Conservation (phyloP, 2,113 vertebrate genomes). For the Hypocryptadius cinnamomeus region DNA sequence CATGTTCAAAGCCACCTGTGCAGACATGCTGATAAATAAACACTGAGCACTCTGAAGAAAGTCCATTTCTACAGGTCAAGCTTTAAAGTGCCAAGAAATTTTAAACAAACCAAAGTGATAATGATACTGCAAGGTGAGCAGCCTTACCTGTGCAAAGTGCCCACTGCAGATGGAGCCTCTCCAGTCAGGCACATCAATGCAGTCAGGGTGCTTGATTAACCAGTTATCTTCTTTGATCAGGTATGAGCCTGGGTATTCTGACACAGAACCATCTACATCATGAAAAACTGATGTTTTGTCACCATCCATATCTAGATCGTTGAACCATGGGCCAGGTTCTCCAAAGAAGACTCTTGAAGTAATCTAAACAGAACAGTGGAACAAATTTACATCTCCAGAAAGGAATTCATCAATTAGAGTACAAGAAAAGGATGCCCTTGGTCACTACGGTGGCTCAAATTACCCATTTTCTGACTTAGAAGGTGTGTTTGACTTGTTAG, state of each 20-base stretch:
- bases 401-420: not conserved
- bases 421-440: not conserved
- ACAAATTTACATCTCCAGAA: not conserved
- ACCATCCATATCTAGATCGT: conserved; percentile 90
- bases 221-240: conserved; percentile 95
- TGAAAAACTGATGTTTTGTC: conserved; percentile 96
- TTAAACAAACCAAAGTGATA: not conserved
- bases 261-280: conserved; percentile 90
- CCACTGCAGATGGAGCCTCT: conserved; percentile 92
- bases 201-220: conserved; percentile 90
- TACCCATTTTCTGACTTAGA: not conserved
- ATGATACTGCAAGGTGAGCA: not conserved
- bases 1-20: not conserved
- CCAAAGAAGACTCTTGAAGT: conserved; percentile 95
- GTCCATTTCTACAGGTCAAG: not conserved
- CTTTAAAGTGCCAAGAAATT: not conserved
- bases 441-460: not conserved
- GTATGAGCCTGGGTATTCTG: conserved; percentile 90
- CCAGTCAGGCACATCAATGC: conserved; percentile 93
- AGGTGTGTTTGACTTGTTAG: not conserved
- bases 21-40: not conserved
- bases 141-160: conserved; percentile 85
- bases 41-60: not conserved
- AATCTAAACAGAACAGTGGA: conserved; percentile 71
- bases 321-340: conserved; percentile 95